Base-by-base conservation (phyloP, 2,113 vertebrate genomes). In the Apteryx owenii region DNA sequence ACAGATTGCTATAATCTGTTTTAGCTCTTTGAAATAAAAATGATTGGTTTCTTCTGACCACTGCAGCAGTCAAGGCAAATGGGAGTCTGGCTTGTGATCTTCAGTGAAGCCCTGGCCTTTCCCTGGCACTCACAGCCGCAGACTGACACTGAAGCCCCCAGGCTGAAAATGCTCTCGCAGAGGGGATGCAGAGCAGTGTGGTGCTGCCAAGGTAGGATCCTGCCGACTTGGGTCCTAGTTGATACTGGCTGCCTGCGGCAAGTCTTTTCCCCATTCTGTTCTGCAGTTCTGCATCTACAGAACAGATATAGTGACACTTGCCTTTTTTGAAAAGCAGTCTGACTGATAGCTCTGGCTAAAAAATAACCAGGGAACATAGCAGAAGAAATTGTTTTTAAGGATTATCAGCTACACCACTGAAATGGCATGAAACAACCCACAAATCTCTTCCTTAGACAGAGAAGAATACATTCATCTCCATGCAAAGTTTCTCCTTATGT, bases 341-440 rank as follows among this genome's bases (percentile, higher is more conserved):
- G 82, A 91, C 76, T 89, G 94, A 92, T 62, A 76, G 33, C 40
- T 85, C 62, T 93, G 71, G 50, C 76, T 89, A 77, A 91, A 95
- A 95, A 94, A 68, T 76, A 89, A 68, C 71, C 10, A 1, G 12
- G 38, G 79, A 83, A 79, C 66, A 33, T 56, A 79, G 46, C 46
- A 86, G 80, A 83, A 89, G 64, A 83, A 50, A 60, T 56, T 94
- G 76, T 16, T 91, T 84, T 68, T 88, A 81, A 83, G 71, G 22
- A 56, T 83, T 91, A 86, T 93, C 88, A 84, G 22, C 42, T 93
- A 53, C 51, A 86, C 23, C 42, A 69, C 25, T 44, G 72, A 94
- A 96, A 93, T 66, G 90, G n/a, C 48, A 90, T 89, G 80, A 95
- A 97, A 93, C 76, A 72, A 90, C 89, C 81, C 82, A 88, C 93